These are phyloP conservation scores for Leptinotarsa juncta DNA, from an alignment of 2,888 invertebrate species.

Conservation along the genomic window DNA sequence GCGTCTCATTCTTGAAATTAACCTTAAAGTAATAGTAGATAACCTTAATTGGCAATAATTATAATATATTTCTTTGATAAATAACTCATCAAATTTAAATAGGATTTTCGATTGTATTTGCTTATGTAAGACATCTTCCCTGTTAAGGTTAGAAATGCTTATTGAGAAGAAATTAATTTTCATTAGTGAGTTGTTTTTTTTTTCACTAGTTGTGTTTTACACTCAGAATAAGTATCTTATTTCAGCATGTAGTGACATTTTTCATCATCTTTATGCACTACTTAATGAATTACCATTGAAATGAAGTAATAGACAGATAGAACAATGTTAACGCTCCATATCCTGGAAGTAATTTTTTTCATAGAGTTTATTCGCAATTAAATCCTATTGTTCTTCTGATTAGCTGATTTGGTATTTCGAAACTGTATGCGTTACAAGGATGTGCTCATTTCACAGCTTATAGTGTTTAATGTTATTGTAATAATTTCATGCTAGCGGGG, in stretches of 20 bases:
- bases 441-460: neutral
- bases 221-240: no score
- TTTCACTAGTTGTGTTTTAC: no score
- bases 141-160: no score
- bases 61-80: no score
- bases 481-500: constrained; percentile 75
- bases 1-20: no score
- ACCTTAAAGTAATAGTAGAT: no score
- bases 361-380: constrained; percentile 25
- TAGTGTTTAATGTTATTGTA: constrained; percentile 13
- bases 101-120: no score
- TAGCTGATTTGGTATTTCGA: constrained; percentile 20
- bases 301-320: neutral
- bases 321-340: constrained; percentile 25
- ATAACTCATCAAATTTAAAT: no score
- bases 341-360: constrained; percentile 30
- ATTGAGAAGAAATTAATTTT: no score
- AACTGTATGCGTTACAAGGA: constrained; percentile 6
- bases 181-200: no score
- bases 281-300: neutral
- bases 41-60: neutral
- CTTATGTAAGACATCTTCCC: no score
- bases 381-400: constrained; percentile 29
- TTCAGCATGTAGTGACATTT: neutral
- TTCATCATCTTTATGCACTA: neutral